Evolutionary conservation across 2,888 invertebrate genomes (phyloP).

Genomic region (Acronicta leporina): DNA sequence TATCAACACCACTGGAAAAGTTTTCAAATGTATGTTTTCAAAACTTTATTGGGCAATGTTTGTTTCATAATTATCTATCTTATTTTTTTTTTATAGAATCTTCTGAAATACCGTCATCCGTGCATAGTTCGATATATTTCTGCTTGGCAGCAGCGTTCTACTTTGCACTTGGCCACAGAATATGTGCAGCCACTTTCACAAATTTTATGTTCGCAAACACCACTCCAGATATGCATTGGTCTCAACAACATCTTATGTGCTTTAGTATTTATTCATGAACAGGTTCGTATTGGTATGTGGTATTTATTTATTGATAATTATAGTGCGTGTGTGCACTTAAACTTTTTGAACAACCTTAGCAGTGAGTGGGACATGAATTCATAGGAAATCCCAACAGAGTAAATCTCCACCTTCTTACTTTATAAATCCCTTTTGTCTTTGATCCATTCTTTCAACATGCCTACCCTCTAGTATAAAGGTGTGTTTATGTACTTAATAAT

Average conservation of each 20-base stretch:
- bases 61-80: constrained; percentile 8
- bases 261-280: constrained; percentile 95
- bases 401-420: no score
- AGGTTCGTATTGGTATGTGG: constrained; percentile 68
- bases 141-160: constrained; percentile 93
- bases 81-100: constrained; percentile 91
- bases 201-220: constrained; percentile 90
- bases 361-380: no score
- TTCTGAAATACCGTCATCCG: constrained; percentile 96
- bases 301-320: no score
- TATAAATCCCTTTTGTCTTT: no score
- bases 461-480: no score
- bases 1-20: constrained; percentile 92
- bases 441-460: no score
- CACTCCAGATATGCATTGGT: constrained; percentile 95
- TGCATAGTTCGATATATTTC: constrained; percentile 95
- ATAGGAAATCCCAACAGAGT: no score
- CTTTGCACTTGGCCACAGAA: constrained; percentile 94
- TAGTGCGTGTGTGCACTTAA: no score
- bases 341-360: no score
- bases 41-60: constrained; percentile 9
- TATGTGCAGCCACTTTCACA: constrained; percentile 93
- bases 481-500: no score
- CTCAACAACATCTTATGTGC: constrained; percentile 94
- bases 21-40: constrained; percentile 91